Base-by-base conservation (phyloP, 2,113 vertebrate species). In the Nothobranchius kuhntae region DNA sequence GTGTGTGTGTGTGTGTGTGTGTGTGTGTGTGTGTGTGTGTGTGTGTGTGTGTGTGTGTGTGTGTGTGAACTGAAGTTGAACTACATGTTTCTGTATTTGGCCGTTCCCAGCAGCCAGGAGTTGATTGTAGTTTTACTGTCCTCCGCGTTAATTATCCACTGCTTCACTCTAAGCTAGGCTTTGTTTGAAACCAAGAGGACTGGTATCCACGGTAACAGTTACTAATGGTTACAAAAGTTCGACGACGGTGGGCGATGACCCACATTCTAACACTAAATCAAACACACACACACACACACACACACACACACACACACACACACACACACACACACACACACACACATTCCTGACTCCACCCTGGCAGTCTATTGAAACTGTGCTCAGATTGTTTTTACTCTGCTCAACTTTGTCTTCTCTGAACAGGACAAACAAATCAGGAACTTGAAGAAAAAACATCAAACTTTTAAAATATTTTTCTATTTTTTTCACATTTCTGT, bases 221-320 rank as follows among this genome's bases (percentile, higher is more conserved):
- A 75, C 84, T 77, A 79, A 73, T 11, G 71, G 85, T 86, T 80
- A 80, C 68, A 24, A 86, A 85, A 85, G 83, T 75, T 52, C 46
- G 62, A 88, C 74, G 62, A 81, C 63, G 15, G 65, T 81, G 77
- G 40, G 73, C 50, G 53, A 54, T 82, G 86, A 90, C 86, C 87
- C 87, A 89, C 89, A 90, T 91, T 90, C 87, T 86, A 82, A 71
- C 79, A 77, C 82, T 89, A 86, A 89, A 90, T 91, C 82, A 21
- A 21, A 21, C 82, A 77, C 38, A 1, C 38, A 1, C 38, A 5
- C 21, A 21, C 21, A n/a, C n/a, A n/a, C n/a, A n/a, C n/a, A n/a
- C n/a, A 21, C 21, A 21, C 21, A 21, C 21, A 21, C 82, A 77
- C 38, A 1, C 38, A 1, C 38, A 5, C 38, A 1, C 38, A 71